These are phyloP conservation scores for Diploptera punctata DNA, from an alignment of 2,888 invertebrate genomes.

Conservation along the genomic window DNA sequence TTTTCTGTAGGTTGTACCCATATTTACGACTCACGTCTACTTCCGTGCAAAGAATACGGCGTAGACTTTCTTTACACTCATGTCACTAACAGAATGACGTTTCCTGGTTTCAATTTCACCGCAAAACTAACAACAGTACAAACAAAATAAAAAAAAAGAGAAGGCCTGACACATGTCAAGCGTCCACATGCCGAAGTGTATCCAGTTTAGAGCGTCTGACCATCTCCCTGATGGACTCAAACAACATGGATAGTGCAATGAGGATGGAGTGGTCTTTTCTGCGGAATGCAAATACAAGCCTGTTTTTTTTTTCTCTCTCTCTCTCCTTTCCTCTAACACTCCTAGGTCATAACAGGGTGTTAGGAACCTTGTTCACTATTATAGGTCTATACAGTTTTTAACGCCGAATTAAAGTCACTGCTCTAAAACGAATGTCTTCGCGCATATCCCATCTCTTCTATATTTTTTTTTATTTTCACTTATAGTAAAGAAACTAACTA, in stretches of 20 bases:
- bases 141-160: not conserved
- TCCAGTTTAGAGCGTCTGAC: not conserved
- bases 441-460: too few relatives aligned
- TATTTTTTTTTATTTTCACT: too few relatives aligned
- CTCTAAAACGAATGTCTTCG: too few relatives aligned
- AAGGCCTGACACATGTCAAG: not conserved
- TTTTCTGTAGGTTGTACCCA: too few relatives aligned
- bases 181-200: not conserved
- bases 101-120: constrained; percentile 18
- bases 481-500: too few relatives aligned
- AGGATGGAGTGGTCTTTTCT: not conserved
- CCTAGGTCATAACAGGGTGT: too few relatives aligned
- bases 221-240: not conserved
- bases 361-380: too few relatives aligned
- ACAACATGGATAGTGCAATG: not conserved
- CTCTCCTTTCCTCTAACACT: too few relatives aligned
- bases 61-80: not conserved
- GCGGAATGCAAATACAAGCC: constrained; percentile 15
- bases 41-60: not conserved
- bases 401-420: too few relatives aligned
- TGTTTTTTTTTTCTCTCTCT: too few relatives aligned
- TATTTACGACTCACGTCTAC: not conserved
- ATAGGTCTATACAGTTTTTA: too few relatives aligned
- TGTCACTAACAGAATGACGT: constrained; percentile 4
- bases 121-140: not conserved